A percentile compares a stretch with the other conserved stretches of the same genome.
Evolutionary conservation across 2,797 vertebrate species (phyloP).

Genomic region (Rhinatrema bivittatum): DNA sequence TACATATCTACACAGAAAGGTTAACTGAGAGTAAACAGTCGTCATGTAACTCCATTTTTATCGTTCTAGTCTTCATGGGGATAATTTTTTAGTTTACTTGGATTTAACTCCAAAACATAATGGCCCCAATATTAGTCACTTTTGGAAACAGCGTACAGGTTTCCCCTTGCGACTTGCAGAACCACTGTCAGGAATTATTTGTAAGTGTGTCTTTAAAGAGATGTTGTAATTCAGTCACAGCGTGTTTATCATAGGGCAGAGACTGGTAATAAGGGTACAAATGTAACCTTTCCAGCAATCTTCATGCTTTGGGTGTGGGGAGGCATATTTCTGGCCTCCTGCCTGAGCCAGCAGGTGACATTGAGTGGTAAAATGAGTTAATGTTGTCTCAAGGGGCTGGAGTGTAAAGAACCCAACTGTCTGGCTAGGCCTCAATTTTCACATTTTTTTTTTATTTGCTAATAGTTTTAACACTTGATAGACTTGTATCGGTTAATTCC

Average conservation of each 20-base stretch:
- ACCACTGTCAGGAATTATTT: too few species aligned
- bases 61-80: too few species aligned
- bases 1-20: too few species aligned
- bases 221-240: background rate
- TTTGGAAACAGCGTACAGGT: too few species aligned
- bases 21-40: too few species aligned
- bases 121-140: too few species aligned
- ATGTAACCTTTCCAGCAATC: background rate
- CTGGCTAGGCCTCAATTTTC: constrained; percentile 3
- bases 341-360: constrained; percentile 10
- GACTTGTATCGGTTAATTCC: constrained; percentile 18
- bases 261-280: rapidly evolving
- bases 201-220: background rate
- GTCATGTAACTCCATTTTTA: too few species aligned
- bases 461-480: background rate
- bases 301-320: constrained; percentile 24
- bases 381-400: background rate
- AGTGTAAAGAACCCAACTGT: background rate
- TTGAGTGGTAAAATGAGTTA: background rate
- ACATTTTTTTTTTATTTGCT: constrained; percentile 3
- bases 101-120: too few species aligned
- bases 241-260: background rate
- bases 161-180: too few species aligned
- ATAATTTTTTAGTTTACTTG: too few species aligned
- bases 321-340: background rate